Percentiles rank a stretch among this genome's conserved stretches.
phyloP scores from a whole-genome alignment of 2,113 vertebrate genomes.

The Oryzias melastigma region DNA sequence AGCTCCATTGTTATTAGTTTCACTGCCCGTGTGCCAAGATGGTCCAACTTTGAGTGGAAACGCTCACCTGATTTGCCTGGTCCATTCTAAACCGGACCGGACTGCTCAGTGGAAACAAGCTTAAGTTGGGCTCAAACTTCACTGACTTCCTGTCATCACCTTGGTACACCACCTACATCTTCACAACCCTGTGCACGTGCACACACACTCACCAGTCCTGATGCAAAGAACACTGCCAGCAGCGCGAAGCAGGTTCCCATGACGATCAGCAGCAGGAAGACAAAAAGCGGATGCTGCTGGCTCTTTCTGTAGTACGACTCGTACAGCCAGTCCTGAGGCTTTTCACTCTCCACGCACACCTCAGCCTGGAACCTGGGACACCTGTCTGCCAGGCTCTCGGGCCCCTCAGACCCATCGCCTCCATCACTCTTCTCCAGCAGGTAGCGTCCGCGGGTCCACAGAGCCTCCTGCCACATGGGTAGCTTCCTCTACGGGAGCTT shows the following conservation, averaged over 20 bases:
- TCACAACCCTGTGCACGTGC: constrained; percentile 1
- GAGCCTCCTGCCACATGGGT: constrained; percentile 74
- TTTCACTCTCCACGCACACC: constrained; percentile 43
- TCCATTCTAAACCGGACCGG: too few species aligned
- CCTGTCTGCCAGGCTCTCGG: constrained; percentile 57
- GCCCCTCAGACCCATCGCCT: constrained; percentile 57
- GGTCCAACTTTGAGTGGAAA: too few species aligned
- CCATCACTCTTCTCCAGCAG: constrained; percentile 73
- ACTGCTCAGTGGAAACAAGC: too few species aligned
- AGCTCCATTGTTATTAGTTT: too few species aligned
- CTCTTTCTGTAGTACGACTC: constrained; percentile 98
- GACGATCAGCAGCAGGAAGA: constrained; percentile 96
- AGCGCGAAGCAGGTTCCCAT: constrained; percentile 95
- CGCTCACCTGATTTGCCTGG: too few species aligned
- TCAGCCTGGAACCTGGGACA: constrained; percentile 56
- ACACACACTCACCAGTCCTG: constrained; percentile 84
- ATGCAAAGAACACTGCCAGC: constrained; percentile 94
- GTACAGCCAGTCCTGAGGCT: constrained; percentile 93
- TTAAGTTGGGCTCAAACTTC: too few species aligned
- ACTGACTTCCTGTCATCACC: too few species aligned
- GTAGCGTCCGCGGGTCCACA: constrained; percentile 73
- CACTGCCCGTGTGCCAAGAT: too few species aligned
- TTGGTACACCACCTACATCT: not conserved
- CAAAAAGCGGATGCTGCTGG: constrained; percentile 98
- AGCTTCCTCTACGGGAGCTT: constrained; percentile 31